Evolutionary conservation across 2,797 vertebrate genomes (phyloP).

Genomic region (Eutrigla gurnardus): DNA sequence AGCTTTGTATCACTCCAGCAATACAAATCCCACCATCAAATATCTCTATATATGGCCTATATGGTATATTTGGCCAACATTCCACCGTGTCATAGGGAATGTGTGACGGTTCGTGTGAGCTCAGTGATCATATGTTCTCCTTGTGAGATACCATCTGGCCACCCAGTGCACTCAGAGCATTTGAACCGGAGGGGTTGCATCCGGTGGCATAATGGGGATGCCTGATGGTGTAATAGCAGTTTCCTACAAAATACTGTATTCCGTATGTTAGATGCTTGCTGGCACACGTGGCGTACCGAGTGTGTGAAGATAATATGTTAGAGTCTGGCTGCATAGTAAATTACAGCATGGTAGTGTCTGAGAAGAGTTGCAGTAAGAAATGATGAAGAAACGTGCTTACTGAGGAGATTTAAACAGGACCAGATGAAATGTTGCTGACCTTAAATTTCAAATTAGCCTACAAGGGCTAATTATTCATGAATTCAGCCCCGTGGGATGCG

Average conservation of each 20-base stretch:
- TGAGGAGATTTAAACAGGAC: too few species aligned
- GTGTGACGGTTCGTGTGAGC: slow-evolving; percentile 33
- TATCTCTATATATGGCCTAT: not conserved
- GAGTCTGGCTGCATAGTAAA: not conserved
- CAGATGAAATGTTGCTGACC: too few species aligned
- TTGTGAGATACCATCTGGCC: slow-evolving; percentile 64
- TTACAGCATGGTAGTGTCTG: not conserved
- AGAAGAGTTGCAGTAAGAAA: not conserved
- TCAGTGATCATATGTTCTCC: slow-evolving; percentile 53
- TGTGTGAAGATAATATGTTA: slow-evolving; percentile 23
- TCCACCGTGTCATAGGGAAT: slow-evolving; percentile 25
- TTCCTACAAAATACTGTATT: slow-evolving; percentile 41
- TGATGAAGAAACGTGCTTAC: too few species aligned
- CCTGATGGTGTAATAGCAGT: slow-evolving; percentile 54
- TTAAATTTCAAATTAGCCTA: too few species aligned
- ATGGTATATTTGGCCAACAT: not conserved
- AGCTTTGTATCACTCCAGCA: not conserved
- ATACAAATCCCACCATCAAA: not conserved
- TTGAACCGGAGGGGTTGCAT: slow-evolving; percentile 48
- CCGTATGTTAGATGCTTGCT: not conserved
- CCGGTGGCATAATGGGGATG: slow-evolving; percentile 46
- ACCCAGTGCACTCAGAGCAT: slow-evolving; percentile 19
- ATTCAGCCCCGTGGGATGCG: not conserved
- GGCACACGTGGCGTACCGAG: slow-evolving; percentile 18
- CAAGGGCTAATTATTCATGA: too few species aligned